Base-by-base conservation (phyloP, 2,797 vertebrate genomes). In the Crypturellus tataupa region DNA sequence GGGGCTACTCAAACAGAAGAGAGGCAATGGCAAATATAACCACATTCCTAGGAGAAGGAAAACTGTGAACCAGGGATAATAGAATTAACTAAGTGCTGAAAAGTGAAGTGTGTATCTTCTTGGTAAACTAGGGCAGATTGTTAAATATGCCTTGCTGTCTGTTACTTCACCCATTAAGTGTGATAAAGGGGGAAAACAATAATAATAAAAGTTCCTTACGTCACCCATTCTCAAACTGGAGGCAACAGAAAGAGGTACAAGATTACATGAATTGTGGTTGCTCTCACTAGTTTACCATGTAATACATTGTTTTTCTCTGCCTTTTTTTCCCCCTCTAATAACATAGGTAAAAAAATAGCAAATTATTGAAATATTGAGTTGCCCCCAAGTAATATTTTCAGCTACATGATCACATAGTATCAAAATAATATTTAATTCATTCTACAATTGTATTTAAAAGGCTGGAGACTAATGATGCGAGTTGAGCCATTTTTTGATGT, bases 361-460 rank as follows among this genome's bases (percentile, higher is more conserved):
- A 84, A 88, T 70, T 56, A 80, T 46, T 75, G 47, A 63, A 84
- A 86, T 44, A 63, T 39, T 56, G 42, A 73, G 79, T 53, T 84
- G 6, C 12, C 42, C 80, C 65, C n/a, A 39, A 90, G 69, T 53
- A 87, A 44, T 67, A 76, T 72, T 91, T 91, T 95, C 62, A 84
- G 12, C 63, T 73, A 80, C 39, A 79, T 58, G 4, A 86, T 84
- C 9, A 60, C 46, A 37, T 56, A 65, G 8, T 55, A 69, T 31
- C 9, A 88, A 86, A 91, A 81, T 51, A 85, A 51, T 67, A 46
- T 81, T 91, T 91, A 59, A 88, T 88, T n/a, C 39, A 86, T 90
- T 90, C 77, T 81, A 31, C 21, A 81, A n/a, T 53, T 95, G 21
- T 33, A 27, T 81, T 84, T 84, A 64, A 76, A 80, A 90, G 16